These are phyloP conservation scores for Gymnocheta viridis DNA, from an alignment of 2,888 invertebrate genomes.

Conservation along the genomic window DNA sequence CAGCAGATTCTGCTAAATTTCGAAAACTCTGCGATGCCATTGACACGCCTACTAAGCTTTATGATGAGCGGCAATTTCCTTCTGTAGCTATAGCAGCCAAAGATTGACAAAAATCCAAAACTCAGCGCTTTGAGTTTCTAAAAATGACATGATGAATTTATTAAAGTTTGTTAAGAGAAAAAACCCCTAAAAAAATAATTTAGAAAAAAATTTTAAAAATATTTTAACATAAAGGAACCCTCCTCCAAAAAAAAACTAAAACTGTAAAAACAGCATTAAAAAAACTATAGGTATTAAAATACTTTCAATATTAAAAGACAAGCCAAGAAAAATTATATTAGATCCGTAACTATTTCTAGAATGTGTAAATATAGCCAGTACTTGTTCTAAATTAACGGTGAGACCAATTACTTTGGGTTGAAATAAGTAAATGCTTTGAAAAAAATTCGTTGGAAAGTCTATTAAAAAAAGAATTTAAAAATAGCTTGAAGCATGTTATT, in stretches of 20 bases:
- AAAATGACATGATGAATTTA: constrained; percentile 36
- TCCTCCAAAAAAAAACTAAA: constrained; percentile 43
- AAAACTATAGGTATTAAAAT: constrained; percentile 40
- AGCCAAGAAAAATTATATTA: neutral
- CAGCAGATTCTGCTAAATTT: constrained; percentile 81
- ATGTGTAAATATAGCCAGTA: neutral
- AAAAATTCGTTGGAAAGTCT: too few relatives aligned
- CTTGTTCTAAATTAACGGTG: constrained; percentile 1
- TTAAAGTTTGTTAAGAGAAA: constrained; percentile 29
- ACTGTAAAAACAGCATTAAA: constrained; percentile 52
- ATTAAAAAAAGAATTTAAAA: too few relatives aligned
- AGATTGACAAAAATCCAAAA: constrained; percentile 76
- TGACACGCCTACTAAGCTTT: constrained; percentile 80
- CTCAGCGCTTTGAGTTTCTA: constrained; percentile 35
- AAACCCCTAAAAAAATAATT: constrained; percentile 17
- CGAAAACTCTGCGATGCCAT: constrained; percentile 82
- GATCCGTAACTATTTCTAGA: neutral
- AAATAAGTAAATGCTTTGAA: too few relatives aligned
- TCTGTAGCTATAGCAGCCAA: constrained; percentile 80
- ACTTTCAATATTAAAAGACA: constrained; percentile 17
- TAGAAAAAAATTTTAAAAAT: constrained; percentile 50
- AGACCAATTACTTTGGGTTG: too few relatives aligned
- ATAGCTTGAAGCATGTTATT: too few relatives aligned
- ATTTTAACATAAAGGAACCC: constrained; percentile 17
- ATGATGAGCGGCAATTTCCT: constrained; percentile 82